phyloP scores from a whole-genome alignment of 1,140 invertebrate species.

The Sminthurides bifidus region DNA sequence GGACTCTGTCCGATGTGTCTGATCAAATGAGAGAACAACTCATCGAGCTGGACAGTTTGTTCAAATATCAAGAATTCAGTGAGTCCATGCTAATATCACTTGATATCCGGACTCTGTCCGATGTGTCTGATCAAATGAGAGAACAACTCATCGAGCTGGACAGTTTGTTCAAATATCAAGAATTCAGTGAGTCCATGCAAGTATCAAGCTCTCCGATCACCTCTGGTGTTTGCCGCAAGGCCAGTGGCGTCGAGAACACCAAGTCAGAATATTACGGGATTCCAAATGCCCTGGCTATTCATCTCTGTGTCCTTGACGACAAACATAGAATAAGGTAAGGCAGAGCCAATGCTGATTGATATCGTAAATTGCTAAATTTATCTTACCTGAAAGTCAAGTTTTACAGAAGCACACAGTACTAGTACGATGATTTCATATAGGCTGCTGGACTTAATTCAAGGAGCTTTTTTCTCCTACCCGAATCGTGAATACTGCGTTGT shows the following conservation, averaged over 20 bases:
- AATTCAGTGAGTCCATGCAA: neutral
- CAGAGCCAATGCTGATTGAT: no score
- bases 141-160: no score
- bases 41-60: no score
- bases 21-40: no score
- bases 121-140: no score
- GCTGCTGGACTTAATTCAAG: slow-evolving; percentile 43
- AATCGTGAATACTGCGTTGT: slow-evolving; percentile 52
- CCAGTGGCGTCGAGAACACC: no score
- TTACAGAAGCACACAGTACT: neutral
- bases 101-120: no score
- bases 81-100: neutral
- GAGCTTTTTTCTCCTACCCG: slow-evolving; percentile 53
- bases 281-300: slow-evolving; percentile 50
- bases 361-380: no score
- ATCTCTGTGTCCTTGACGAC: slow-evolving; percentile 47
- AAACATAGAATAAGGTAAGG: slow-evolving; percentile 46
- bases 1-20: no score
- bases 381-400: neutral
- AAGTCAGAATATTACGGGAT: slow-evolving; percentile 32
- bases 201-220: neutral
- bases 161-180: no score
- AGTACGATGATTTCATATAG: slow-evolving; percentile 36
- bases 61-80: neutral
- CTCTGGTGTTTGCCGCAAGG: slow-evolving; percentile 6